Conservation (phyloP, 2,888 invertebrate genomes). For the Vandiemenella viatica region DNA sequence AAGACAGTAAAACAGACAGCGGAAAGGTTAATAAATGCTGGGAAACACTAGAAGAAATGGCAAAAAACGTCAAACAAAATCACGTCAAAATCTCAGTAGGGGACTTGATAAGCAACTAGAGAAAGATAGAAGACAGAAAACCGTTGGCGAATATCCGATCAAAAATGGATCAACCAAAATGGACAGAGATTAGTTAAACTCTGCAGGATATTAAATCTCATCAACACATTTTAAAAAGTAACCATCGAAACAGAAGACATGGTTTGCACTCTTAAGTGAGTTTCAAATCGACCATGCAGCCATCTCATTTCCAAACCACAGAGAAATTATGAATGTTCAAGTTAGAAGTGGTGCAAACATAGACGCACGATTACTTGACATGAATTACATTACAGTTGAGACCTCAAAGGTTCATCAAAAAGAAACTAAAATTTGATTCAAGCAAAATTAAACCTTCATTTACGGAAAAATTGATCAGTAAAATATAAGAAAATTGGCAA, state of each 20-base stretch:
- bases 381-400: not conserved
- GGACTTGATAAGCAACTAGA: too few relatives aligned
- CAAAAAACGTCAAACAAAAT: too few relatives aligned
- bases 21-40: too few relatives aligned
- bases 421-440: not conserved
- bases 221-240: constrained; percentile 2
- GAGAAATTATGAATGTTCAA: not conserved
- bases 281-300: not conserved
- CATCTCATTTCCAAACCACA: not conserved
- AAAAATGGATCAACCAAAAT: constrained; percentile 2
- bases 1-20: too few relatives aligned
- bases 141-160: not conserved
- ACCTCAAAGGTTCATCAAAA: not conserved
- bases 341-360: not conserved
- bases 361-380: not conserved
- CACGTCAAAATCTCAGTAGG: too few relatives aligned
- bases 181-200: too few relatives aligned
- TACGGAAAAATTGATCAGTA: not conserved
- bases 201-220: not conserved
- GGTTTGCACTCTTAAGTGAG: not conserved
- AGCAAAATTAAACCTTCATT: not conserved
- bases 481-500: not conserved
- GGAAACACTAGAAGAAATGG: too few relatives aligned
- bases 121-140: not conserved
- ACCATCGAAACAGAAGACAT: constrained; percentile 1